phyloP scores from a whole-genome alignment of 1,140 invertebrate genomes.

The Sinella curviseta region DNA sequence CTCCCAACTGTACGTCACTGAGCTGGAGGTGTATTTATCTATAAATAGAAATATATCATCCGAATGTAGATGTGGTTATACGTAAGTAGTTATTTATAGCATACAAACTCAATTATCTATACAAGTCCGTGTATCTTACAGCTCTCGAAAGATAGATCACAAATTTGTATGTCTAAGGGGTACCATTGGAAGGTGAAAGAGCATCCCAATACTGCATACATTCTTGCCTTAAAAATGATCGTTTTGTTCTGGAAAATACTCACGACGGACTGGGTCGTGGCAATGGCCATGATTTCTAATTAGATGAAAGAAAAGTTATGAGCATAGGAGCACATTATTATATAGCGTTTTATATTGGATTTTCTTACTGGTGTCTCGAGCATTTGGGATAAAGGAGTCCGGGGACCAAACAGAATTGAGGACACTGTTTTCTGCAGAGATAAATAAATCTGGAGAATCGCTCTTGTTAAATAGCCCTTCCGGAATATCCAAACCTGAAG shows the following conservation, averaged over 20 bases:
- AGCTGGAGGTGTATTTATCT: background rate
- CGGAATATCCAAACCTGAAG: background rate
- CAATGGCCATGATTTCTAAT: slow-evolving; percentile 4
- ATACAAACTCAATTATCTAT: background rate
- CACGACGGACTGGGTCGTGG: slow-evolving; percentile 4
- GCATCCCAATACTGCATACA: slow-evolving; percentile 79
- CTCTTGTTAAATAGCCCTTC: background rate
- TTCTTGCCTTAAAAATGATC: slow-evolving; percentile 71
- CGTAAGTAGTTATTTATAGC: background rate
- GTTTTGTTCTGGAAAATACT: slow-evolving; percentile 65
- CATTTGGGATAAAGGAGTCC: background rate
- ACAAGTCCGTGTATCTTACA: slow-evolving; percentile 13
- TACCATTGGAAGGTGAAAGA: slow-evolving; percentile 80
- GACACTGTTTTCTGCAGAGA: background rate
- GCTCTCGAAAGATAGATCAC: background rate
- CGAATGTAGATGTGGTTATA: too few species aligned
- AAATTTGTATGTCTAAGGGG: slow-evolving; percentile 11
- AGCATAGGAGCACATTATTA: too few species aligned
- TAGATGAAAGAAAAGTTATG: background rate
- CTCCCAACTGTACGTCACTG: background rate
- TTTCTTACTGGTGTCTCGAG: slow-evolving; percentile 17
- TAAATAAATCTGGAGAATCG: background rate
- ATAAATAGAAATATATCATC: background rate
- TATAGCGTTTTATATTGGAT: background rate
- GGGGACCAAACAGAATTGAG: slow-evolving; percentile 13